Conservation (phyloP, 2,888 invertebrate genomes). For the Meloe dianella region DNA sequence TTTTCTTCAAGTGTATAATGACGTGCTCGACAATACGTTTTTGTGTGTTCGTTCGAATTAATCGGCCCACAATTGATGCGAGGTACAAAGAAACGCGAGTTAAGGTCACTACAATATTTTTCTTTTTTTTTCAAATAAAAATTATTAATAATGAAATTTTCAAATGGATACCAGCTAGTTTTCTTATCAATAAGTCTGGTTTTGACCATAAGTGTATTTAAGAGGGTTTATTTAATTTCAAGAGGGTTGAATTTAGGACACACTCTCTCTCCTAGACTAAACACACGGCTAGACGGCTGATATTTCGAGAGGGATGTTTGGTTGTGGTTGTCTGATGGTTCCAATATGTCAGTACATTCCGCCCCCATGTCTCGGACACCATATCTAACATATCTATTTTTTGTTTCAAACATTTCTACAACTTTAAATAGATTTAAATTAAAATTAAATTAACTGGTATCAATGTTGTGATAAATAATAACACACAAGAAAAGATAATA, state of each 20-base stretch:
- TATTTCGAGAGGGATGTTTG: constrained; percentile 51
- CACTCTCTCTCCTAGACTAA: constrained; percentile 50
- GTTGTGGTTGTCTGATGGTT: constrained; percentile 56
- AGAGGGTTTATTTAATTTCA: constrained; percentile 29
- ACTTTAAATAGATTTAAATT: constrained; percentile 29
- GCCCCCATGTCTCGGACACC: constrained; percentile 40
- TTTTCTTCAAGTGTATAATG: constrained; percentile 48
- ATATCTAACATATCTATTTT: constrained; percentile 7
- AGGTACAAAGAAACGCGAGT: neutral
- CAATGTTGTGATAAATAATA: constrained; percentile 45
- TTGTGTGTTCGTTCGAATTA: constrained; percentile 41
- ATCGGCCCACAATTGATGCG: constrained; percentile 42
- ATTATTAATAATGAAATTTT: neutral
- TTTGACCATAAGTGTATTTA: constrained; percentile 28
- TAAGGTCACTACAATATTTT: neutral
- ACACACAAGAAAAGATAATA: constrained; percentile 22
- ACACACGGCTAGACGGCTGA: constrained; percentile 50
- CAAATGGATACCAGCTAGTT: neutral
- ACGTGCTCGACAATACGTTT: constrained; percentile 40
- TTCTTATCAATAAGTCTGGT: constrained; percentile 7
- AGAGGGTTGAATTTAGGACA: constrained; percentile 25
- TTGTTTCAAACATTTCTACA: neutral
- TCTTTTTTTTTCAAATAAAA: neutral
- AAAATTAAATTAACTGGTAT: constrained; percentile 35
- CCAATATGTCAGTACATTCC: constrained; percentile 59